Evolutionary conservation across 2,888 invertebrate species (phyloP).

Genomic region (Aleiodes leptofemur): DNA sequence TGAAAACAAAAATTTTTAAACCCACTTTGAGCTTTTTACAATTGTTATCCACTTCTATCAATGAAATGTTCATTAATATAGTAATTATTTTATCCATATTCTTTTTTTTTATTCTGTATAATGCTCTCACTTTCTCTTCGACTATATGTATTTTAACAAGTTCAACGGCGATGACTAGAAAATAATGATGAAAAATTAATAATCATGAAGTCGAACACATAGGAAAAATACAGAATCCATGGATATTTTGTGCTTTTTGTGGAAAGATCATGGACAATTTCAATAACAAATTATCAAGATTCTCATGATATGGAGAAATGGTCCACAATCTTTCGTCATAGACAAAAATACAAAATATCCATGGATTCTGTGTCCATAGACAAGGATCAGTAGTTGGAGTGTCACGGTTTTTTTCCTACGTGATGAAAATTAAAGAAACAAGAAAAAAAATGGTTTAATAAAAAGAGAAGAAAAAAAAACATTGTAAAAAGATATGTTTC

Average conservation of each 20-base stretch:
- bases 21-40: slow-evolving; percentile 13
- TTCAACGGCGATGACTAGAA: slow-evolving; percentile 19
- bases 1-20: slow-evolving; percentile 31
- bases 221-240: too few species aligned
- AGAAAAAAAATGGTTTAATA: not conserved
- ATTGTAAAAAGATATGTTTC: slow-evolving; percentile 26
- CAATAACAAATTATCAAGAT: too few species aligned
- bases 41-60: slow-evolving; percentile 5
- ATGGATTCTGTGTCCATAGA: too few species aligned
- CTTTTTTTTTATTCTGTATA: slow-evolving; percentile 46
- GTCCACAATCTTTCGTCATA: too few species aligned
- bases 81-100: not conserved
- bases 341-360: too few species aligned
- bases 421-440: not conserved
- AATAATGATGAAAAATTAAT: not conserved
- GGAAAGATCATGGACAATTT: too few species aligned
- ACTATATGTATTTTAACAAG: not conserved
- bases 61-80: not conserved
- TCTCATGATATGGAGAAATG: too few species aligned
- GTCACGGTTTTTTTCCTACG: too few species aligned
- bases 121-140: not conserved
- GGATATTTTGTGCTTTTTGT: too few species aligned
- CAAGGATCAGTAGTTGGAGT: too few species aligned
- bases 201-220: not conserved
- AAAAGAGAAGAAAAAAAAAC: not conserved